These are phyloP conservation scores for Apantesis nais DNA, from an alignment of 2,888 invertebrate species.

Conservation along the genomic window DNA sequence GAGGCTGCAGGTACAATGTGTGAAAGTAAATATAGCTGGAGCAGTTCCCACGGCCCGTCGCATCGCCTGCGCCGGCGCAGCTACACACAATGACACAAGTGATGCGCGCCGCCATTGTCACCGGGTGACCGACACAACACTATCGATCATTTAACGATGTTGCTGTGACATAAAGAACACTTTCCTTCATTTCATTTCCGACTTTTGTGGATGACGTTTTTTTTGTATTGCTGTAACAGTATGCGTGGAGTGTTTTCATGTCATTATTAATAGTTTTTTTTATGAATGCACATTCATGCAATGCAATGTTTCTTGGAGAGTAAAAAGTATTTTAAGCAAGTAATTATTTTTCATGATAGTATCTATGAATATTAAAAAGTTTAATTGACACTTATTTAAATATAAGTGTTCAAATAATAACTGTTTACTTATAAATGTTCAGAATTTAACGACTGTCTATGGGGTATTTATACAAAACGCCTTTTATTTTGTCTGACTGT, in stretches of 20 bases:
- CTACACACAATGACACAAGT: not conserved
- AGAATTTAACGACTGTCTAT: no score
- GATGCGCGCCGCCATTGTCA: conserved; percentile 33
- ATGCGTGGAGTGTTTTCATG: not conserved
- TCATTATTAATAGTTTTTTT: not conserved
- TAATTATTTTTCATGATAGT: no score
- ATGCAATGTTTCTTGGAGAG: no score
- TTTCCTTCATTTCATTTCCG: not conserved
- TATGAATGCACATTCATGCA: not conserved
- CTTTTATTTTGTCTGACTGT: not conserved
- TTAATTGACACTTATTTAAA: no score
- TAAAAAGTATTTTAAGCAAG: no score
- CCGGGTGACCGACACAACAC: conserved; percentile 32
- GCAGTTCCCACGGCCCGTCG: conserved; percentile 24
- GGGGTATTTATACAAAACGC: not conserved
- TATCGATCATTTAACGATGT: conserved; percentile 1
- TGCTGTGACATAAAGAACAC: conserved; percentile 4
- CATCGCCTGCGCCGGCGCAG: not conserved
- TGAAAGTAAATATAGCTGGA: conserved; percentile 28
- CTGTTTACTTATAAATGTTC: no score
- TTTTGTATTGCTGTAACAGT: not conserved
- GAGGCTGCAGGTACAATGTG: conserved; percentile 19
- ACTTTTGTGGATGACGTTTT: not conserved
- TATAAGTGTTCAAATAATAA: no score
- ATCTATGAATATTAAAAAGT: no score